Percentiles rank a stretch among this genome's conserved stretches.
Conservation (phyloP, 2,797 vertebrate genomes). For the Etheostoma nigrum region DNA sequence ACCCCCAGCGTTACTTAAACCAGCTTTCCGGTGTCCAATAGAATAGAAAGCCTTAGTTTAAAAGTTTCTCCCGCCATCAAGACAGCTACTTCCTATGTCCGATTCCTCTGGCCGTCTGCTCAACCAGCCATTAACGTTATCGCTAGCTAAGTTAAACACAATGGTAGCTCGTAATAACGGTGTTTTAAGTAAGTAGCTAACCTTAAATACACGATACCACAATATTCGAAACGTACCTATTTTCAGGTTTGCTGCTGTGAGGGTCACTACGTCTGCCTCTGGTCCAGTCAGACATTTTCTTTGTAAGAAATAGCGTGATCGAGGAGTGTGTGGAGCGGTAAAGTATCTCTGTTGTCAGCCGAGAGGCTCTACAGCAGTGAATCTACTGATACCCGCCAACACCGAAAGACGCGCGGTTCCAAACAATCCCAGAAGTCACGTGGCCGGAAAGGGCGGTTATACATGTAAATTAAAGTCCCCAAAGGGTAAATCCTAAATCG, state of each 20-base stretch:
- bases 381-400: conserved; percentile 56
- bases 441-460: conserved; percentile 47
- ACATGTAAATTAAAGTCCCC: not conserved
- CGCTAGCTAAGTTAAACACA: too few relatives aligned
- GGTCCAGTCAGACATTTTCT: conserved; percentile 60
- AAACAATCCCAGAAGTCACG: conserved; percentile 27
- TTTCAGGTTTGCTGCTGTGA: conserved; percentile 9
- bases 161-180: not conserved
- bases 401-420: conserved; percentile 49
- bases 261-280: conserved; percentile 18
- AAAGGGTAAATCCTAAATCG: too few relatives aligned
- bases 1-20: not conserved
- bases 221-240: conserved; percentile 17
- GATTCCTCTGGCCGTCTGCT: not conserved
- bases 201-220: not conserved
- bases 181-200: too few relatives aligned
- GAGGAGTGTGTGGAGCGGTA: accelerated
- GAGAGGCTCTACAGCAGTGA: too few relatives aligned
- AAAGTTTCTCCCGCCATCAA: not conserved
- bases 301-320: too few relatives aligned
- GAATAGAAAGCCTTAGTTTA: not conserved
- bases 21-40: not conserved
- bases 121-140: not conserved
- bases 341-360: not conserved
- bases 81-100: not conserved